Base-by-base conservation (phyloP, 2,113 vertebrate species). In the Cololabis saira region DNA sequence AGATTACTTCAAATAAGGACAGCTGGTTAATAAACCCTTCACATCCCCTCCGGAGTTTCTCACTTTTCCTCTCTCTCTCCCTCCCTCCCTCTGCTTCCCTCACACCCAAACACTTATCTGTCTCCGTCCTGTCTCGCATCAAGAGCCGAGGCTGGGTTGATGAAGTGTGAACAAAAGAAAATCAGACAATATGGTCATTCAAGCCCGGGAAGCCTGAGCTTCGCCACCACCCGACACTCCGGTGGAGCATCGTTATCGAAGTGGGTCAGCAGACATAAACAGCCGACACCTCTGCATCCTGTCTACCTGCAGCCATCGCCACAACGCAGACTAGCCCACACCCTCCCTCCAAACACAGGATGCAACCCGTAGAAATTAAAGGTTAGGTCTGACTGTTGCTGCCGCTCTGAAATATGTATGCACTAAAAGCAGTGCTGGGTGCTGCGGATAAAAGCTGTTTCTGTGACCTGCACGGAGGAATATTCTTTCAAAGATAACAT, bases 391-490 rank as follows among this genome's bases (percentile, higher is more conserved):
- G 49, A 71, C 52, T 66, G 60, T 15, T 30, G 22, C 63, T 19
- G 59, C 14, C 0, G 1, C 50, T 63, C 52, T 84, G 58, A 82
- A 82, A 80, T 74, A 80, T 78, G 66, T 4, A 76, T 80, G 72
- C 49, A 47, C 43, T 70, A 4, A 76, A 67, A 71, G 52, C 49
- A 53, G 27, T 53, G 27, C 1, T 12, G 19, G 68, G 24, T 56
- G 40, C 19, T 55, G 21, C 22, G 37, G 52, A 67, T 74, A 45
- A 75, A 75, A 68, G 63, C 45, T 2, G 44, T 14, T 16, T 45
- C n/a, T 8, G n/a, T n/a, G n/a, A n/a, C n/a, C n/a, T n/a, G n/a
- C n/a, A n/a, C n/a, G n/a, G n/a, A n/a, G n/a, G n/a, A n/a, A n/a
- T n/a, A n/a, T n/a, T n/a, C n/a, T n/a, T n/a, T n/a, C n/a, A n/a